A percentile compares a stretch with the other conserved stretches of the same genome.
phyloP scores from a whole-genome alignment of 35 echinoderm and acorn worm genomes.

The Apostichopus parvimensis region DNA sequence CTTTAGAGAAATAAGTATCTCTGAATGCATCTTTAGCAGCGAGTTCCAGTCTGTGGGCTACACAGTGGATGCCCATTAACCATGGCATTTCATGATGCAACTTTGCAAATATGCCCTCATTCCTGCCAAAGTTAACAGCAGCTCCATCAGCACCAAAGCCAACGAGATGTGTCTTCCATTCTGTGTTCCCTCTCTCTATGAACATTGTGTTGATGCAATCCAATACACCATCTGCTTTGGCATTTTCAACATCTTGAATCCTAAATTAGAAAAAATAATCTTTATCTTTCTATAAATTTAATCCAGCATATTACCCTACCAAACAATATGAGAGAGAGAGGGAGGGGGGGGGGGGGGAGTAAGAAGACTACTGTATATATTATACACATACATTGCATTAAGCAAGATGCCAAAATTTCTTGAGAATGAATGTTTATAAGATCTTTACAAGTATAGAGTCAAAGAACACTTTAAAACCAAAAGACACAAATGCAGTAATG shows the following conservation, averaged over 20 bases:
- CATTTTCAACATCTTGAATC: too few relatives aligned
- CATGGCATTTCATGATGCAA: slow-evolving; percentile 23
- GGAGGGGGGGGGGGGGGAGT: too few relatives aligned
- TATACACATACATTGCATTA: too few relatives aligned
- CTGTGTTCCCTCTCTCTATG: not conserved
- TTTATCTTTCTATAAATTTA: too few relatives aligned
- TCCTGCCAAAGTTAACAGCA: slow-evolving; percentile 15
- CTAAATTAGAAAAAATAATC: too few relatives aligned
- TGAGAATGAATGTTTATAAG: too few relatives aligned
- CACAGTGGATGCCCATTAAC: slow-evolving; percentile 41
- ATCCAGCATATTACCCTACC: not conserved
- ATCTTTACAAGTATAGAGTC: too few relatives aligned
- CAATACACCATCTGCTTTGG: not conserved
- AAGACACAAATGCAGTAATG: too few relatives aligned
- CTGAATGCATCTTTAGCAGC: slow-evolving; percentile 40
- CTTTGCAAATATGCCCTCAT: not conserved
- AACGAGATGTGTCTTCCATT: not conserved
- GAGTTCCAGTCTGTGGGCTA: slow-evolving; percentile 33
- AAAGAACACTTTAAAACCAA: too few relatives aligned
- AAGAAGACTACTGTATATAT: too few relatives aligned
- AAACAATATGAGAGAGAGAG: not conserved
- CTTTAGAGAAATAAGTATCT: not conserved
- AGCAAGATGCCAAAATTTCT: too few relatives aligned
- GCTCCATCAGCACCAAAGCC: slow-evolving; percentile 49
- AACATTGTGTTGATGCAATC: not conserved